Conservation (phyloP, 2,113 vertebrate genomes). For the Pituophis catenifer region DNA sequence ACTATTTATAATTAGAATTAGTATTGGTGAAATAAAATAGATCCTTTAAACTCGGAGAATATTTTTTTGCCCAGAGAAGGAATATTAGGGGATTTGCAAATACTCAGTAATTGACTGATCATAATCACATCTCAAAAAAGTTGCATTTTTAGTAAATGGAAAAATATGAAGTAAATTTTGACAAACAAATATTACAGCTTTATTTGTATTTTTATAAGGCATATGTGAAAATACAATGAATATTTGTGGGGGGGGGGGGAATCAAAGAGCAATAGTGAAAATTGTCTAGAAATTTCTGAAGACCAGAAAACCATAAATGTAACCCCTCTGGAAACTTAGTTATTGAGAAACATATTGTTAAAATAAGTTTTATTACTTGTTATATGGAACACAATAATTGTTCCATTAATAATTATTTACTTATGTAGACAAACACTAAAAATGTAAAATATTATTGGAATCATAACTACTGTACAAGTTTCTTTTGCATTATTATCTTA, state of each 20-base stretch:
- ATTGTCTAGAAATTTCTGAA: background rate
- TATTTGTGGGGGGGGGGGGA: no score
- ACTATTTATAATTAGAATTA: background rate
- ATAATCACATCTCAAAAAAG: background rate
- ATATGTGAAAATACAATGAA: background rate
- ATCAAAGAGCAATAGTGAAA: background rate
- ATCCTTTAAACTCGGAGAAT: background rate
- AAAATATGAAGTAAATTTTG: background rate
- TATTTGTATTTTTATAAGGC: background rate
- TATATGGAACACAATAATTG: background rate
- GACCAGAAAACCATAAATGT: background rate
- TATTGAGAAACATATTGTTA: background rate
- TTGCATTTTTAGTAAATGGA: background rate
- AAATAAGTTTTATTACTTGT: background rate
- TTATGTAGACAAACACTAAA: background rate
- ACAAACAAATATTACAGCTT: background rate
- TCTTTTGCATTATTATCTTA: background rate
- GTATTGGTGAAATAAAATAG: background rate
- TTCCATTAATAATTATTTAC: background rate
- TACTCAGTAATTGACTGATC: background rate
- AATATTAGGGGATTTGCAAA: background rate
- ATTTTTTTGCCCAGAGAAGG: background rate
- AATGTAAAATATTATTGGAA: background rate
- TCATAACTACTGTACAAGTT: background rate
- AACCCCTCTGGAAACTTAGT: background rate